Base-by-base conservation (phyloP, 2,797 vertebrate genomes). In the Crocodylus rhombifer region DNA sequence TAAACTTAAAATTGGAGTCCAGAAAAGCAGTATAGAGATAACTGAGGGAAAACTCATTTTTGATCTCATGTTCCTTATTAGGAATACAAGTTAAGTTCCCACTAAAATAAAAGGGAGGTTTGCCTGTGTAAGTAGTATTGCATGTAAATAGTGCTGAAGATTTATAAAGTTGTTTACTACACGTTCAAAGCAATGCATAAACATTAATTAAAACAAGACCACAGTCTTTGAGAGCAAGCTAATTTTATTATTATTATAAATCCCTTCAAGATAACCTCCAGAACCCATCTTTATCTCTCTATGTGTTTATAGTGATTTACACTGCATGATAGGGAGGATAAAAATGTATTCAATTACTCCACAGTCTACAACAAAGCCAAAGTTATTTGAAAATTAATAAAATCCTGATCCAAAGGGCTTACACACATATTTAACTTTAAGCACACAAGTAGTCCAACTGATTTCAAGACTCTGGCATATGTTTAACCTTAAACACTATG, bases 131-230 rank as follows among this genome's bases (percentile, higher is more conserved):
- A 86, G 61, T 57, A 67, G 18, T 55, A 78, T 79, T 56, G 86
- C 69, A 81, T 69, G 28, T 18, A 93, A 79, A 8, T 36, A 61
- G 14, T 73, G 71, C 28, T 25, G 65, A 85, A 73, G 20, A 67
- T 15, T 15, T 64, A 20, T 80, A 58, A 77, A 75, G 3, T 64
- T 23, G 26, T 77, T 86, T 75, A 56, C 18, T 78, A 62, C 4
- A 3, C 89, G 94, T 87, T 63, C 61, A 79, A 93, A 88, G 42
- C 4, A 81, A 78, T 90, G 90, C 18, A 63, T 28, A 83, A 51
- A 78, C 23, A 65, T 9, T 1, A 0, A 28, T 25, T 83, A 95
- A 80, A 74, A 65, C 42, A 92, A 92, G 51, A 92, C 91, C 12
- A 56, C 3, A 10, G 86, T 51, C 21, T 62, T 56, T 42, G 16